phyloP scores from a whole-genome alignment of 2,888 invertebrate genomes.

The Athalia circularis region DNA sequence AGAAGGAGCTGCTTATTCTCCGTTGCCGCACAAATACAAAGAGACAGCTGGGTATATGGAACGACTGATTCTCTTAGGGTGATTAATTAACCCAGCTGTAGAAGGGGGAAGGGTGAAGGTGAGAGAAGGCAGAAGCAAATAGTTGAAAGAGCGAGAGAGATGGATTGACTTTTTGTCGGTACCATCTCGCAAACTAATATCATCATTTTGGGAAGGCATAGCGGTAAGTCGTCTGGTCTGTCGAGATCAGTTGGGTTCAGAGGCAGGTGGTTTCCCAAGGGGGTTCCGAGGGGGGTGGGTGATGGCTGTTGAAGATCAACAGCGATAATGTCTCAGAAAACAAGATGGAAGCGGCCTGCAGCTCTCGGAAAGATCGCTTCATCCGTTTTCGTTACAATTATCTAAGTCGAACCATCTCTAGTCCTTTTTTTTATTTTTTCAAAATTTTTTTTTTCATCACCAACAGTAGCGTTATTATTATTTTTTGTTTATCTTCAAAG shows the following conservation, averaged over 20 bases:
- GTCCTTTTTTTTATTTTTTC: neutral
- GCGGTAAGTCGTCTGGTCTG: neutral
- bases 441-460: neutral
- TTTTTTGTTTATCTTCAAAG: neutral
- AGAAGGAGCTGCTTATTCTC: neutral
- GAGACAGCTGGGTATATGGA: too few relatives aligned
- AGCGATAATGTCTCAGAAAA: slow-evolving; percentile 32
- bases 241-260: neutral
- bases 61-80: neutral
- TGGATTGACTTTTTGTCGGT: neutral
- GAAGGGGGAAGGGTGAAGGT: neutral
- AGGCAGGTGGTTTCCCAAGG: slow-evolving; percentile 20
- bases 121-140: too few relatives aligned
- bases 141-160: neutral
- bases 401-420: slow-evolving; percentile 23
- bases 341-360: slow-evolving; percentile 17
- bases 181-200: slow-evolving; percentile 25
- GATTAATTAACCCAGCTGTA: slow-evolving; percentile 27
- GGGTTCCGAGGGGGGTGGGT: neutral
- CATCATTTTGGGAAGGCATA: slow-evolving; percentile 18
- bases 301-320: slow-evolving; percentile 24
- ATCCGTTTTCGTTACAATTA: slow-evolving; percentile 39
- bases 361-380: slow-evolving; percentile 31
- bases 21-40: too few relatives aligned
- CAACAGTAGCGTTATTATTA: too few relatives aligned